A percentile compares a stretch with the other conserved stretches of the same genome.
Conservation (phyloP, 2,888 invertebrate genomes). For the Apamea sordens region DNA sequence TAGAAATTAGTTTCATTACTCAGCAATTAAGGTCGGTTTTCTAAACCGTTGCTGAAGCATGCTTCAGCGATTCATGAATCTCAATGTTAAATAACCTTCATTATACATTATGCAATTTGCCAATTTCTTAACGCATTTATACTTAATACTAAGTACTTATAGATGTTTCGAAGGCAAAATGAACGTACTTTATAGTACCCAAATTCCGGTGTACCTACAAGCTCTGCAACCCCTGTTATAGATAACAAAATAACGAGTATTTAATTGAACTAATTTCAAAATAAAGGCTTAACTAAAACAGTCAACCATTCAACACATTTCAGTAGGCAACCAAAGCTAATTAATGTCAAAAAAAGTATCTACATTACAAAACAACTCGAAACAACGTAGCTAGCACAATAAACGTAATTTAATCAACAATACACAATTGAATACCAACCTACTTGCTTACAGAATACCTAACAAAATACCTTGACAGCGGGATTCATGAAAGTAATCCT, state of each 20-base stretch:
- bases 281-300: neutral
- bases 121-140: neutral
- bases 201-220: neutral
- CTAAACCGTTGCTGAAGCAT: neutral
- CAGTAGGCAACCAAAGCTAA: constrained; percentile 50
- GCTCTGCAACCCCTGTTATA: neutral
- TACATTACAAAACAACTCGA: constrained; percentile 55
- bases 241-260: neutral
- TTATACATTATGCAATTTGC: neutral
- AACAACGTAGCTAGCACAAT: constrained; percentile 36
- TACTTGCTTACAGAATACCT: constrained; percentile 40
- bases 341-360: constrained; percentile 48
- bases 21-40: neutral
- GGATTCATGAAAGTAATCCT: constrained; percentile 43
- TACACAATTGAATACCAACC: constrained; percentile 42
- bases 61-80: neutral
- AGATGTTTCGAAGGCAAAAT: neutral
- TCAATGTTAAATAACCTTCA: neutral
- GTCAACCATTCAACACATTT: constrained; percentile 25
- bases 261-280: neutral
- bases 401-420: constrained; percentile 55
- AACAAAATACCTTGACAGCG: constrained; percentile 57
- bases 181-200: neutral
- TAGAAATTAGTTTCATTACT: neutral
- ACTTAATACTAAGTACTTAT: too few relatives aligned